Evolutionary conservation across 2,113 vertebrate species (phyloP).

Genomic region (Rhynchopsitta pachyrhyncha): DNA sequence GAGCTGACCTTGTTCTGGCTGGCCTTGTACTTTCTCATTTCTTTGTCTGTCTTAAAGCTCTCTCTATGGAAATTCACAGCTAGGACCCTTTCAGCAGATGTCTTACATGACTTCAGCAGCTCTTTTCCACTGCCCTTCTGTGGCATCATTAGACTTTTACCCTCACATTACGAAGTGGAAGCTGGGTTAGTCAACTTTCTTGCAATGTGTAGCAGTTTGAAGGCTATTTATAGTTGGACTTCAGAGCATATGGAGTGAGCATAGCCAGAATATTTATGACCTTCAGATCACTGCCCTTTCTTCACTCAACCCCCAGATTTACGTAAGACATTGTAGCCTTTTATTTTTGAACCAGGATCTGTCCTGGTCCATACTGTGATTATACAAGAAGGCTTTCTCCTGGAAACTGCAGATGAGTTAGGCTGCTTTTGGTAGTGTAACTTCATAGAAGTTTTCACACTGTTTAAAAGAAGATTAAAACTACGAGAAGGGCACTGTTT

Average conservation of each 20-base stretch:
- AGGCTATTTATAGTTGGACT: conserved; percentile 58
- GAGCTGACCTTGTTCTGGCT: conserved; percentile 58
- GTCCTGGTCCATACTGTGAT: background rate
- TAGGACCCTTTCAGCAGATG: conserved; percentile 64
- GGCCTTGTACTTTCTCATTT: conserved; percentile 55
- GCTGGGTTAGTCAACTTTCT: conserved; percentile 55
- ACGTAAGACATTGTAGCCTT: conserved; percentile 25
- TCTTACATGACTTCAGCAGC: conserved; percentile 43
- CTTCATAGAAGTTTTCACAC: conserved; percentile 7
- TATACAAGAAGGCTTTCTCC: conserved; percentile 12
- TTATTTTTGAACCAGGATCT: conserved; percentile 47
- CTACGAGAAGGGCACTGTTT: background rate
- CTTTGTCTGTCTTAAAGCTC: conserved; percentile 50
- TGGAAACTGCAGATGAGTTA: background rate
- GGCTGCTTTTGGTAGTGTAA: background rate
- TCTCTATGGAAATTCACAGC: conserved; percentile 58
- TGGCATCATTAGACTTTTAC: conserved; percentile 54
- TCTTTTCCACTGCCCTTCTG: conserved; percentile 56
- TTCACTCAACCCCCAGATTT: conserved; percentile 41
- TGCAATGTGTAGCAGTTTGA: conserved; percentile 46
- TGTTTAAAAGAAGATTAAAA: background rate
- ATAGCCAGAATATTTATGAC: conserved; percentile 43
- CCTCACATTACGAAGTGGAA: conserved; percentile 48
- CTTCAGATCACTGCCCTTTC: conserved; percentile 43
- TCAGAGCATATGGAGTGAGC: conserved; percentile 49